Evolutionary conservation across 2,888 invertebrate species (phyloP).

Genomic region (Gymnoscelis rufifasciata): DNA sequence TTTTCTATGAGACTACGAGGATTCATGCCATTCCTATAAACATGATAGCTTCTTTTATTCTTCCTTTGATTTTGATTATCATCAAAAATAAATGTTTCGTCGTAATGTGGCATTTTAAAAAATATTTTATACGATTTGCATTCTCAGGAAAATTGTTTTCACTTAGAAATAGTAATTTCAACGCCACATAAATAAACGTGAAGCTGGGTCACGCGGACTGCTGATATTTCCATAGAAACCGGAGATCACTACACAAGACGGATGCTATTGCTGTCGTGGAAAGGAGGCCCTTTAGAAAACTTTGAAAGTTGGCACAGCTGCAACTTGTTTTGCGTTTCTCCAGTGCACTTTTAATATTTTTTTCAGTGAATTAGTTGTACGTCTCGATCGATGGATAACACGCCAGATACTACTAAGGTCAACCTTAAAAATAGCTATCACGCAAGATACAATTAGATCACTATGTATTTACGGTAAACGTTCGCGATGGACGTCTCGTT

Average conservation of each 20-base stretch:
- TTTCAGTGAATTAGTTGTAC: constrained; percentile 15
- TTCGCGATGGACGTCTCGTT: constrained; percentile 30
- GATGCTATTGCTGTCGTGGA: constrained; percentile 46
- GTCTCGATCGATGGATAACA: constrained; percentile 17
- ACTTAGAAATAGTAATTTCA: neutral
- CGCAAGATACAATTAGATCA: constrained; percentile 68
- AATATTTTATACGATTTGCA: constrained; percentile 6
- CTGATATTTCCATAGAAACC: constrained; percentile 44
- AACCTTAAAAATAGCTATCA: constrained; percentile 62
- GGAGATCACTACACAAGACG: constrained; percentile 39
- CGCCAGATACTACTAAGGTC: constrained; percentile 34
- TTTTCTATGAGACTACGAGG: constrained; percentile 55
- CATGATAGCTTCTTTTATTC: constrained; percentile 74
- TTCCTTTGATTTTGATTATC: constrained; percentile 71
- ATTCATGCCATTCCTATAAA: constrained; percentile 67
- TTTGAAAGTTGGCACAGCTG: constrained; percentile 56
- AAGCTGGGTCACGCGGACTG: constrained; percentile 31
- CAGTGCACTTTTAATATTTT: constrained; percentile 25
- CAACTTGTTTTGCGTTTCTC: constrained; percentile 32
- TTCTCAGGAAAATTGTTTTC: constrained; percentile 8
- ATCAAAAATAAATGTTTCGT: constrained; percentile 72
- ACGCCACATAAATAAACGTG: constrained; percentile 5
- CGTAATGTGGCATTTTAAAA: constrained; percentile 72
- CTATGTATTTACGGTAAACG: constrained; percentile 72
- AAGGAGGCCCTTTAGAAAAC: constrained; percentile 66